Percentiles rank a stretch among this genome's conserved stretches.
These are phyloP conservation scores for Drosophila sproati DNA, from an alignment of 1,140 invertebrate species.

Conservation along the genomic window DNA sequence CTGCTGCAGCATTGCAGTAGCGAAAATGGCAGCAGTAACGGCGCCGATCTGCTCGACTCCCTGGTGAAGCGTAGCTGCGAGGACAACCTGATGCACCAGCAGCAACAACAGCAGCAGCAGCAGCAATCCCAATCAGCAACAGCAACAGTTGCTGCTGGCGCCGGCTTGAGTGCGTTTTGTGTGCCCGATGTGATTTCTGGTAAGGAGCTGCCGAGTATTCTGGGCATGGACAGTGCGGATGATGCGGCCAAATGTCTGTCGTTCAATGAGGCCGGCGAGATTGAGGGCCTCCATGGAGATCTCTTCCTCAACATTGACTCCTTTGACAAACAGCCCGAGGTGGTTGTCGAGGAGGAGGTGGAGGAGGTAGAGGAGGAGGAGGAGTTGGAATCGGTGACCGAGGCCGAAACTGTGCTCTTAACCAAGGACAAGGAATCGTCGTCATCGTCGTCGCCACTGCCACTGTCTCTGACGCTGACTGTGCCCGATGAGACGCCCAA, in stretches of 20 bases:
- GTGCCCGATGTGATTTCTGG: conserved; percentile 86
- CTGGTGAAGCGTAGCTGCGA: conserved; percentile 87
- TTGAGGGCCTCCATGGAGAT: conserved; percentile 80
- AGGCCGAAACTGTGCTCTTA: background rate
- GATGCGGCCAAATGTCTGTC: conserved; percentile 84
- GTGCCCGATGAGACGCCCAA: conserved; percentile 86
- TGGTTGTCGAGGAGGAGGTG: background rate
- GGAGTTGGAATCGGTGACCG: background rate
- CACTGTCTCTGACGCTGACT: background rate
- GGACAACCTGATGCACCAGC: conserved; percentile 84
- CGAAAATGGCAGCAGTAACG: conserved; percentile 84
- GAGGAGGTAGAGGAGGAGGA: background rate
- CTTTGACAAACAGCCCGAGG: conserved; percentile 73
- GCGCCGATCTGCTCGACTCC: conserved; percentile 86
- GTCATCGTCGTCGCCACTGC: background rate
- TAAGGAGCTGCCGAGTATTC: conserved; percentile 69
- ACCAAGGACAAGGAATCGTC: conserved; percentile 30
- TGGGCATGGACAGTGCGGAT: conserved; percentile 84
- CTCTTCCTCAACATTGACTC: conserved; percentile 72
- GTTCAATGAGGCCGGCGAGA: conserved; percentile 83
- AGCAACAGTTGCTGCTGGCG: background rate
- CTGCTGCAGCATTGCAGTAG: conserved; percentile 86
- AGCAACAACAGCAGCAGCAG: conserved; percentile 4
- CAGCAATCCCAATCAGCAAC: conserved; percentile 52
- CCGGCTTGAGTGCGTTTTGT: conserved; percentile 58